phyloP scores from a whole-genome alignment of 2,113 vertebrate genomes.

The Misgurnus mizolepis region DNA sequence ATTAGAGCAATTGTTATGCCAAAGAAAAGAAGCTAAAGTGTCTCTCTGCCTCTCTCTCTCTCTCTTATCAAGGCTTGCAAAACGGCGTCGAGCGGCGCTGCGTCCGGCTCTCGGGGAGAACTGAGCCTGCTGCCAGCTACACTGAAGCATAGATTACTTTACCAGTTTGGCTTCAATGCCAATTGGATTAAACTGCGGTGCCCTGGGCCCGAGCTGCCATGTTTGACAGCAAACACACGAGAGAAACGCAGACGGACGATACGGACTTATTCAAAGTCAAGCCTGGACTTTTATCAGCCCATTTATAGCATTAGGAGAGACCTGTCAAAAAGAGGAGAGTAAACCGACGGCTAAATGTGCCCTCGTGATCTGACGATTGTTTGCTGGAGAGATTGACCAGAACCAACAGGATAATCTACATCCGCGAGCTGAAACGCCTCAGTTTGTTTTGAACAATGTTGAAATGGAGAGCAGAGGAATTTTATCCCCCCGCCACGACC shows the following conservation, averaged over 20 bases:
- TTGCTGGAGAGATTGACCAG: constrained; percentile 46
- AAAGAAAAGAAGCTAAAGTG: constrained; percentile 73
- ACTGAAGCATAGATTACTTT: constrained; percentile 80
- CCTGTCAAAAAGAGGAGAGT: constrained; percentile 57
- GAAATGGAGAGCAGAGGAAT: constrained; percentile 17
- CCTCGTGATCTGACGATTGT: constrained; percentile 34
- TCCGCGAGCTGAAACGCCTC: constrained; percentile 16
- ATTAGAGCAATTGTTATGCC: constrained; percentile 35
- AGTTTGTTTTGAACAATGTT: constrained; percentile 40
- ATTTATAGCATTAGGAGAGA: constrained; percentile 64
- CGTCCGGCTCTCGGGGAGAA: constrained; percentile 66
- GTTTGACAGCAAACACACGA: constrained; percentile 73
- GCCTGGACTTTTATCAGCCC: constrained; percentile 49
- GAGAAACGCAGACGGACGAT: constrained; percentile 63
- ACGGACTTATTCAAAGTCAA: constrained; percentile 71
- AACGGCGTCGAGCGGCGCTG: constrained; percentile 59
- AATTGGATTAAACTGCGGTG: constrained; percentile 76
- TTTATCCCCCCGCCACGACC: background rate
- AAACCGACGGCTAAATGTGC: background rate
- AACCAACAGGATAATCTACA: constrained; percentile 53
- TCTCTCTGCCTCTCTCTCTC: constrained; percentile 51
- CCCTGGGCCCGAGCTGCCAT: constrained; percentile 64
- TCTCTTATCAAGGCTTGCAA: constrained; percentile 70
- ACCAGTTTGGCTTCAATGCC: constrained; percentile 76
- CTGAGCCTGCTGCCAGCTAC: constrained; percentile 65